These are phyloP conservation scores for Macaria notata DNA, from an alignment of 2,888 invertebrate species.

Conservation along the genomic window DNA sequence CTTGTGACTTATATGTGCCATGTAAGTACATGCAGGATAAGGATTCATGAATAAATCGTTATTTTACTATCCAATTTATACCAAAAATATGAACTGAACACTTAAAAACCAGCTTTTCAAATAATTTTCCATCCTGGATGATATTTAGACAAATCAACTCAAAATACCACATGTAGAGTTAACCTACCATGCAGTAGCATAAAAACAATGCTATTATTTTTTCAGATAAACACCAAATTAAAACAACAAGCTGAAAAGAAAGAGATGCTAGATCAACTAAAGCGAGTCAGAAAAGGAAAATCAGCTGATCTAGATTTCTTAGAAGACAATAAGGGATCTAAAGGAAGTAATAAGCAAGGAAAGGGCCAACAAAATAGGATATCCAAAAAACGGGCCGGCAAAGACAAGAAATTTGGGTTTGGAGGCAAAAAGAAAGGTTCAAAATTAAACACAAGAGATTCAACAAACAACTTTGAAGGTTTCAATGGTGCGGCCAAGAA, in stretches of 20 bases:
- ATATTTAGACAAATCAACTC: no score
- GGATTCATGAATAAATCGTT: no score
- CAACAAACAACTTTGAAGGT: constrained; percentile 86
- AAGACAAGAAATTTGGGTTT: constrained; percentile 95
- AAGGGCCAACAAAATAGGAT: constrained; percentile 61
- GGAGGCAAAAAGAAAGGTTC: constrained; percentile 96
- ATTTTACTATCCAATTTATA: no score
- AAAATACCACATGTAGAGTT: no score
- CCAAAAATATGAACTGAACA: no score
- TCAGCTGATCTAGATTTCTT: constrained; percentile 91
- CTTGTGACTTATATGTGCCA: background rate
- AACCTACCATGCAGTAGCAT: no score
- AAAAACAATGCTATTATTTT: no score
- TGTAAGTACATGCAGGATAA: no score
- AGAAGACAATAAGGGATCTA: constrained; percentile 81
- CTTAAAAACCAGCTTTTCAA: no score
- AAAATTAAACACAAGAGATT: constrained; percentile 93
- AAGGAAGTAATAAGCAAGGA: constrained; percentile 52
- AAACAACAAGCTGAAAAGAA: constrained; percentile 95
- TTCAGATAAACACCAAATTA: constrained; percentile 89
- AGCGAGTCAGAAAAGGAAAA: constrained; percentile 94
- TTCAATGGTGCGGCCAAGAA: constrained; percentile 70
- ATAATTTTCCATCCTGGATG: no score
- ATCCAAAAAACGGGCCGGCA: constrained; percentile 82
- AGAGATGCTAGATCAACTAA: constrained; percentile 95